Base-by-base conservation (phyloP, 37 sponge, comb jelly and placozoan genomes). In the Sycon ciliatum region DNA sequence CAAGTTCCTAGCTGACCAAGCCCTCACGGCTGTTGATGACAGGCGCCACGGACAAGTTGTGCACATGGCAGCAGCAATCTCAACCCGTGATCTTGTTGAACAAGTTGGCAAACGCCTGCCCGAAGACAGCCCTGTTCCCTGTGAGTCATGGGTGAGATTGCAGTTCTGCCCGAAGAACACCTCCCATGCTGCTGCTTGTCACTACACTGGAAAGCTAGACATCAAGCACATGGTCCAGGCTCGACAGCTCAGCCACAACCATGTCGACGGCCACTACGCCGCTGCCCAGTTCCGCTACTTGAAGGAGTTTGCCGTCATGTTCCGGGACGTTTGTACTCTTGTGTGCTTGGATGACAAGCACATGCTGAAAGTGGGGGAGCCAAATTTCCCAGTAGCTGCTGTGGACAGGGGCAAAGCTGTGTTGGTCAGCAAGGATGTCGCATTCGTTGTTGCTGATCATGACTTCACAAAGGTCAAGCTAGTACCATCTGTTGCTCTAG, bases 291-390 rank as follows among this genome's bases (percentile, higher is more conserved):
- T 74, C 33, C 30, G 74, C 16, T 79, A 73, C 32, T 56, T 36
- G 27, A 53, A 67, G 2, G 74, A 73, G 42, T 34, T 65, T 55
- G 73, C 80, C 38, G 74, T 79, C n/a, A 26, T 40, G n/a, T 67
- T 36, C 22, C 38, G 60, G 18, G 26, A 56, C 4, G 24, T 34
- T 52, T 52, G 34, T 63, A 34, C 2, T 0, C 64, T 82, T 53
- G 38, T 60, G 60, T 76, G 67, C 26, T 29, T 67, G 9, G 78
- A 72, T 64, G 82, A 82, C 38, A 82, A 82, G 57, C 82, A 82
- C 33, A 35, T 36, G 63, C 35, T 62, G 16, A 76, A 82, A 31
- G 57, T 82, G 7, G 77, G 77, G 1, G 82, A 81, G 57, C 82
- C 82, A 1, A 71, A 53, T 9, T 70, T n/a, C 38, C 82, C 82